Percentiles rank a stretch among this genome's conserved stretches.
Conservation (phyloP, 2,888 invertebrate species). For the Cryptops parisi region DNA sequence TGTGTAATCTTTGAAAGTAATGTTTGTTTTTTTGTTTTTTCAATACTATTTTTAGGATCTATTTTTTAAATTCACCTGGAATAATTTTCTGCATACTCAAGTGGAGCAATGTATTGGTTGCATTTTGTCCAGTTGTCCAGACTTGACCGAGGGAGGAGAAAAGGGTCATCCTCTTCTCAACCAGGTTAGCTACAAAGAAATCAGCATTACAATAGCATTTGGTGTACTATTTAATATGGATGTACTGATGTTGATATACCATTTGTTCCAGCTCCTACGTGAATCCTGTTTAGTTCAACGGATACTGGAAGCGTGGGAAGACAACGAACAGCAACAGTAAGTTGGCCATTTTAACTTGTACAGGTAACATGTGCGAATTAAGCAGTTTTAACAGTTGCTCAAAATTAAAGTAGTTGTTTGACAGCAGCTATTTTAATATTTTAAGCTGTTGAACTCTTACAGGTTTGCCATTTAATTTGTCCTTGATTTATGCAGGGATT, state of each 20-base stretch:
- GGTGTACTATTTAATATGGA: too few relatives aligned
- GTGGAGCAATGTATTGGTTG: constrained; percentile 61
- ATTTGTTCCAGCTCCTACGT: constrained; percentile 48
- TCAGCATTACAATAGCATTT: too few relatives aligned
- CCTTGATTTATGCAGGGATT: neutral
- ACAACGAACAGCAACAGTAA: constrained; percentile 62
- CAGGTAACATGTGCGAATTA: too few relatives aligned
- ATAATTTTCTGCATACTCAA: constrained; percentile 90
- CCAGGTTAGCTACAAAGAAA: constrained; percentile 28
- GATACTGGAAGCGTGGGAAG: constrained; percentile 65
- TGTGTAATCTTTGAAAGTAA: too few relatives aligned
- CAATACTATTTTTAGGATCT: constrained; percentile 52
- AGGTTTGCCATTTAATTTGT: constrained; percentile 7
- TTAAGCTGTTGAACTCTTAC: neutral
- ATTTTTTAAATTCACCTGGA: constrained; percentile 79
- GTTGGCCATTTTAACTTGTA: too few relatives aligned
- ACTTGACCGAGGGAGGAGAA: constrained; percentile 23
- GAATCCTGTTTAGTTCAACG: constrained; percentile 64
- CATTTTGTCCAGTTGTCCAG: constrained; percentile 41
- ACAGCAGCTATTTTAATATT: neutral
- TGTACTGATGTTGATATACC: neutral
- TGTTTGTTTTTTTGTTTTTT: too few relatives aligned
- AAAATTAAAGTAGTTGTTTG: too few relatives aligned
- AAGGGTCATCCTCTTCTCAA: constrained; percentile 28
- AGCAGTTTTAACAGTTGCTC: too few relatives aligned